Conservation (phyloP, 2,888 invertebrate species). For the Horisme vitalbata region DNA sequence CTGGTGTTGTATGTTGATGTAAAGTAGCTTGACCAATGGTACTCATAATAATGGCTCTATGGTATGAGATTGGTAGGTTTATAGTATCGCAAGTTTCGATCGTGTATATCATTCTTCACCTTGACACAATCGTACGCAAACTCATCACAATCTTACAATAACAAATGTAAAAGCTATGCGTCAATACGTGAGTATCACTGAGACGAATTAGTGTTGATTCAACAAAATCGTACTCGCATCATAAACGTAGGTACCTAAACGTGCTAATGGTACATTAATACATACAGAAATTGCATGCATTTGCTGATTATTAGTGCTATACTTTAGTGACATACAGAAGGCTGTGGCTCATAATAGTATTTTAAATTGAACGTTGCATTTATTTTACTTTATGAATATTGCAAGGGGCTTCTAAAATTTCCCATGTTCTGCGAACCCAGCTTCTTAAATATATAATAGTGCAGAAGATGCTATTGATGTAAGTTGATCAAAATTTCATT, state of each 20-base stretch:
- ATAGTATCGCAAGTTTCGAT: background rate
- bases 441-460: too few species aligned
- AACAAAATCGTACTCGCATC: slow-evolving; percentile 70
- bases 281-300: slow-evolving; percentile 23
- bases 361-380: background rate
- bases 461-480: too few species aligned
- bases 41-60: too few species aligned
- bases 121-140: slow-evolving; percentile 38
- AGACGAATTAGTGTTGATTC: slow-evolving; percentile 70
- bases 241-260: slow-evolving; percentile 46
- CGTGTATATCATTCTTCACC: slow-evolving; percentile 24
- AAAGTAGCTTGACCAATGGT: too few species aligned
- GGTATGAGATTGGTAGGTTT: too few species aligned
- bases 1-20: too few species aligned
- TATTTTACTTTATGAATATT: background rate
- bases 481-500: too few species aligned
- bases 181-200: slow-evolving; percentile 54
- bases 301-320: slow-evolving; percentile 33
- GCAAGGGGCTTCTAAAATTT: too few species aligned
- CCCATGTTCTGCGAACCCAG: too few species aligned
- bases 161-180: slow-evolving; percentile 40
- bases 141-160: slow-evolving; percentile 40
- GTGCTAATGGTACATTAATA: slow-evolving; percentile 45
- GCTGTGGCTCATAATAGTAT: slow-evolving; percentile 18
- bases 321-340: slow-evolving; percentile 30